Evolutionary conservation across 1,140 invertebrate species (phyloP), one percentile per base, ranked within the genome.

Genomic region (Lordiphosa clarofinis): DNA sequence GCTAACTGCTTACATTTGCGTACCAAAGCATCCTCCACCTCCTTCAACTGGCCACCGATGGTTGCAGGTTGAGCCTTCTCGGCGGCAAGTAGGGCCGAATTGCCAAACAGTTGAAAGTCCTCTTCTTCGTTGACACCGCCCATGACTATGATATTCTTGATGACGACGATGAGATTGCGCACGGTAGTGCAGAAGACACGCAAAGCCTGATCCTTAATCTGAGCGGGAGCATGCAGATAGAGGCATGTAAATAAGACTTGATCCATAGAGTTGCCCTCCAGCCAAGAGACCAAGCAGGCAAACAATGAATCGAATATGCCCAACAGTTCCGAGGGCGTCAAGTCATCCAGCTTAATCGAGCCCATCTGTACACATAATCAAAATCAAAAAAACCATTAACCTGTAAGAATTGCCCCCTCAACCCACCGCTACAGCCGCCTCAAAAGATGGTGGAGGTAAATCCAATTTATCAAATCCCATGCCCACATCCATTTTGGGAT

Each of bases 401-500:
- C 8, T 13, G 13, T 3, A 47, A 49, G 19, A 37, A 37, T 31
- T 7, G 7, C 7, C 5, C 6, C 1, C 0, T 31, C 28, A 43
- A 47, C 68, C 88, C 89, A 96, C 95, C 82, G 94, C 92, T 13
- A 97, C 92, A 58, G 96, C 94, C 81, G 97, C 94, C 71, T 95
- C 93, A 88, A 99, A 97, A 50, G 94, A 97, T n/a, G 96, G 92
- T 33, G 96, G 93, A 88, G 96, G 93, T 75, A 95, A 93, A 67
- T 93, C 93, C 7, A 94, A 94, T 82, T 95, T 92, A 90, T 99
- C 98, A 87, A 97, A 98, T 68, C 97, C 89, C 97, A 99, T 99
- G 15, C 98, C 98, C 38, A 97, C 97, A 92, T 99, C 98, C 98
- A 99, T 99, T 92, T 99, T 99, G 1, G 97, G 97, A 90, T 99